A percentile compares a stretch with the other conserved stretches of the same genome.
Conservation (phyloP, 2,797 vertebrate genomes). For the Xerus rutilus region DNA sequence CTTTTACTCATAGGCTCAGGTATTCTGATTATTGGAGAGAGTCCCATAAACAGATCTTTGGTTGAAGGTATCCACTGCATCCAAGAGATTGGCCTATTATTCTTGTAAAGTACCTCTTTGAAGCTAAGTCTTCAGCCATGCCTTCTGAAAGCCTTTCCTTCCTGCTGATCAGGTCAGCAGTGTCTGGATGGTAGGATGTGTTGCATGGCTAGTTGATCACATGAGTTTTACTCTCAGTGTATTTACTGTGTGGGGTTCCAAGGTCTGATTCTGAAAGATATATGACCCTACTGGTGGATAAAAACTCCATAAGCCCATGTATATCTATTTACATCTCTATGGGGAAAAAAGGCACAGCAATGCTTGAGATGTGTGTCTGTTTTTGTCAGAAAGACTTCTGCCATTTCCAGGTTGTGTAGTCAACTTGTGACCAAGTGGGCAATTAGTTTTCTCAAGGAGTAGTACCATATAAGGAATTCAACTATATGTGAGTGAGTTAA, state of each 20-base stretch:
- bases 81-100: neutral
- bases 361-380: neutral
- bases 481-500: no score
- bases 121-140: neutral
- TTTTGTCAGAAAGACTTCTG: slow-evolving; percentile 14
- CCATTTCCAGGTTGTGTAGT: slow-evolving; percentile 3
- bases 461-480: neutral
- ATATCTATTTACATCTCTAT: neutral
- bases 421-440: neutral
- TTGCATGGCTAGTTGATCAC: neutral
- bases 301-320: neutral
- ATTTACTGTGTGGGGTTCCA: neutral
- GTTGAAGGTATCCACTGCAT: neutral
- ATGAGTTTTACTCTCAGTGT: neutral
- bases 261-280: neutral
- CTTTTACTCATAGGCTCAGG: neutral
- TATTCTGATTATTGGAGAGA: slow-evolving; percentile 8
- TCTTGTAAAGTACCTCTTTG: neutral
- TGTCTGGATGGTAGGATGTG: neutral
- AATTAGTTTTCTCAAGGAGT: neutral
- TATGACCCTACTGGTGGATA: neutral
- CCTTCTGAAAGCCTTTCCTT: neutral
- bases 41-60: neutral
- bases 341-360: neutral
- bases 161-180: neutral